Conservation (phyloP, 2,888 invertebrate species). For the Drosophila nigritarsus region DNA sequence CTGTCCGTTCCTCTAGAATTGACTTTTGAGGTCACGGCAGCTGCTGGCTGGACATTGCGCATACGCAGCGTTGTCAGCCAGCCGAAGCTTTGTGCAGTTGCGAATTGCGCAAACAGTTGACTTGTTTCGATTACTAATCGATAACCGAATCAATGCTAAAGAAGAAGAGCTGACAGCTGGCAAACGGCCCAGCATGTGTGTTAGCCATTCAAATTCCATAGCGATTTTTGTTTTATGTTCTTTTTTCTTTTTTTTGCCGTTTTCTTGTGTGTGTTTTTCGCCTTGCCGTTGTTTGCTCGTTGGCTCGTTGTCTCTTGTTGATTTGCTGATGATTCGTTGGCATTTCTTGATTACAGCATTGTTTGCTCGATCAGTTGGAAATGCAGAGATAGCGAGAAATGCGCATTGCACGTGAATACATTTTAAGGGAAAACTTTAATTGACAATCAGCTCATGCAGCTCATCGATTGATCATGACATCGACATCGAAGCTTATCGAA, state of each 20-base stretch:
- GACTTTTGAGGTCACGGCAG: constrained; percentile 55
- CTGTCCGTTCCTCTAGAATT: constrained; percentile 11
- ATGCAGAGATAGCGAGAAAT: constrained; percentile 30
- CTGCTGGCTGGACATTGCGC: constrained; percentile 57
- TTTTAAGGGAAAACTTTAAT: constrained; percentile 1
- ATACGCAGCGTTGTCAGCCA: constrained; percentile 61
- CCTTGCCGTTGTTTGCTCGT: constrained; percentile 41
- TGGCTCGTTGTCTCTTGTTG: constrained; percentile 8
- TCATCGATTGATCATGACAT: constrained; percentile 1
- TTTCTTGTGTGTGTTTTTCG: constrained; percentile 42
- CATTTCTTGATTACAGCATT: constrained; percentile 59
- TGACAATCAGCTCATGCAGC: constrained; percentile 5
- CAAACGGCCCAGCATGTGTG: constrained; percentile 59
- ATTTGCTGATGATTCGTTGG: constrained; percentile 42
- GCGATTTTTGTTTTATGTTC: constrained; percentile 29
- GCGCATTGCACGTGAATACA: constrained; percentile 7
- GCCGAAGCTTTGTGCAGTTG: constrained; percentile 27
- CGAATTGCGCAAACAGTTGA: constrained; percentile 55
- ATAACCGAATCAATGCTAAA: constrained; percentile 20
- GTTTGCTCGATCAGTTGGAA: constrained; percentile 33
- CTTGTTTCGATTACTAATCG: constrained; percentile 38
- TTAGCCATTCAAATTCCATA: constrained; percentile 55
- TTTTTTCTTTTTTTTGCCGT: not conserved
- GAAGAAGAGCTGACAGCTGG: constrained; percentile 35
- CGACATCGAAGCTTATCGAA: not conserved